Base-by-base conservation (phyloP, 2,888 invertebrate genomes). In the Ctena decussata region DNA sequence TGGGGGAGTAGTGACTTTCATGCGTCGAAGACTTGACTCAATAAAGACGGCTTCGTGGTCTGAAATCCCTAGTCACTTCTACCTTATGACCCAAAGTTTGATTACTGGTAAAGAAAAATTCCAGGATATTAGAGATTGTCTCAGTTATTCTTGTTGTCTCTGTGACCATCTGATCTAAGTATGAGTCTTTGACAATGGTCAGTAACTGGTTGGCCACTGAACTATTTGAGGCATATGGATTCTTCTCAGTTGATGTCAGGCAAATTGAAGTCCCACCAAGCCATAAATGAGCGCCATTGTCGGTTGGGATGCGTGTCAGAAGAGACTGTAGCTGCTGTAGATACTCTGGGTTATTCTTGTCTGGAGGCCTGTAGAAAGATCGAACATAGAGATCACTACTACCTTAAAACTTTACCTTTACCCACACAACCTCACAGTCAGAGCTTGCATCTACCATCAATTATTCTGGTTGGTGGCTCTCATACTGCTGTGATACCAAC, bases 291-390 rank as follows among this genome's bases (percentile, higher is more conserved):
- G 79, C 75, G 30, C 78, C 73, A 24, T 46, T 46, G 12, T 5
- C 3, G 6, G 11, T 27, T 12, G 76, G 85, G 8, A 85, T 77
- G 1, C 75, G 15, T 2, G 78, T 60, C 21, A 82, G 21, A 2
- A 1, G 35, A 15, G 30, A 53, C 24, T 74, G 44, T 15, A 83
- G 77, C 18, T 49, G 46, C 0, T 77, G 69, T 0, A 80, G 21
- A 18, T 74, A 81, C 8, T 71, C 71, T 18, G 72, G 78, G 70
- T 71, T 69, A 5, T 82, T 79, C 3, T 39, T 69, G n/a, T 60
- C 71, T n/a, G 87, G 84, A 3, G 84, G 84, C 35, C 77, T 79
- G 81, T 84, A 84, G 41, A 71, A 81, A 0, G 78, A 27, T 32
- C 84, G 78, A 37, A 81, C 65, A n/a, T 78, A 84, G 18, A 86